Base-by-base conservation (phyloP, 2,888 invertebrate species). In the Drosophila mercatorum region DNA sequence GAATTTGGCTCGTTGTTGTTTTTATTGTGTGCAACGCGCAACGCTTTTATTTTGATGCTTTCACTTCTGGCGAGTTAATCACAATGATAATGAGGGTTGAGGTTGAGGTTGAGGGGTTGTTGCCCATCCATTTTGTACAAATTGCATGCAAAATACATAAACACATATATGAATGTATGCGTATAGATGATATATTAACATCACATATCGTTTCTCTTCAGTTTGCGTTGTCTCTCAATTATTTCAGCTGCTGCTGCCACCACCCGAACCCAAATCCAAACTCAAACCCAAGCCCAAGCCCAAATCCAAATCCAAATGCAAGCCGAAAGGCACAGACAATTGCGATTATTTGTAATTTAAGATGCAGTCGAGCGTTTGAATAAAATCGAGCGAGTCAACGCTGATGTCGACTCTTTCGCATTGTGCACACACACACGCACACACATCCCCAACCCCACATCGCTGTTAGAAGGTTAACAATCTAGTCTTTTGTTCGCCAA, bases 261-360 rank as follows among this genome's bases (percentile, higher is more conserved):
- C 57, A 55, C 53, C 44, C 51, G 56, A 69, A 26, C 55, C 65
- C 61, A 61, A 64, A 56, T 56, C 28, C 43, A 59, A 38, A 59
- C 22, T 22, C 22, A 22, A 22, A 22, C 34, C 11, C 49, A 47
- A 66, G 44, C 56, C 65, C 67, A 60, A 66, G 47, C 56, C 67
- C 62, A 60, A 58, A 43, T 4, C n/a, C 52, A 43, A 58, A 40
- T 64, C 51, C 36, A 34, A 51, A 51, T 34, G 34, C 56, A 26
- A 36, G 51, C 46, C 40, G 51, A 34, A 52, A 66, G 67, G 56
- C 55, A 51, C 72, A 89, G 80, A 87, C 90, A 89, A 90, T 89
- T 89, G 90, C 88, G 89, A 91, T 90, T 91, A 90, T 88, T 91
- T 91, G 92, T 90, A 91, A 91, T 92, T 91, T 75, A 90, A 91